Evolutionary conservation across 2,888 invertebrate species (phyloP), one percentile per base, ranked within the genome.

Genomic region (Nectonema munidae): DNA sequence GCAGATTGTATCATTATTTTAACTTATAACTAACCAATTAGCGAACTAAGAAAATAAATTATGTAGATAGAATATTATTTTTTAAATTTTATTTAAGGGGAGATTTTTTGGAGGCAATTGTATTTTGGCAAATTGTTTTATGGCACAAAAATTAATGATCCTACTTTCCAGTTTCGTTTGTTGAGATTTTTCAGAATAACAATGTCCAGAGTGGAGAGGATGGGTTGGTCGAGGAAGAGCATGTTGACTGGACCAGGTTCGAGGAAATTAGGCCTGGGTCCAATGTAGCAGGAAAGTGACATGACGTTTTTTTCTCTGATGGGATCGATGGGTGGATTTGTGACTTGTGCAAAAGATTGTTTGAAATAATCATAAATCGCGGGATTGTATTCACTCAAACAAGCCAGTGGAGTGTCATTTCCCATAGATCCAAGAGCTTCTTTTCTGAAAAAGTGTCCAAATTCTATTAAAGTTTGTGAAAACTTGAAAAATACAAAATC

Each of bases 391-490:
- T 68, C 64, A 1, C 89, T 95, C 18, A 95, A 65, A 49, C 95
- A 95, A 5, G 95, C 95, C 46, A 95, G 59, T 0, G 95, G 89
- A 1, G 76, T 75, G 58, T 95, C 95, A 55, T 95, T 95, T 42
- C 95, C 95, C 95, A 95, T 95, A 19, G 86, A 89, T 39, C 95
- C 95, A 16, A 95, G 62, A 1, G 86, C 77, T 61, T 95, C 89
- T 60, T 89, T 89, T 55, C 81, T 83, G 55, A 25, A 25, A 25
- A n/a, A 6, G 25, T 6, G n/a, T 25, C n/a, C 25, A n/a, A 25
- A 25, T 9, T 6, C 25, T 6, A 25, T 9, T 25, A 25, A 9
- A 9, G 6, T 25, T 9, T 9, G 25, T 25, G n/a, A 9, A 25
- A n/a, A n/a, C 25, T 25, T 25, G 25, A 6, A 25, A 6, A n/a